Percentiles rank a stretch among this genome's conserved stretches.
Evolutionary conservation across 2,113 vertebrate species (phyloP).

Genomic region (Sturnira hondurensis): DNA sequence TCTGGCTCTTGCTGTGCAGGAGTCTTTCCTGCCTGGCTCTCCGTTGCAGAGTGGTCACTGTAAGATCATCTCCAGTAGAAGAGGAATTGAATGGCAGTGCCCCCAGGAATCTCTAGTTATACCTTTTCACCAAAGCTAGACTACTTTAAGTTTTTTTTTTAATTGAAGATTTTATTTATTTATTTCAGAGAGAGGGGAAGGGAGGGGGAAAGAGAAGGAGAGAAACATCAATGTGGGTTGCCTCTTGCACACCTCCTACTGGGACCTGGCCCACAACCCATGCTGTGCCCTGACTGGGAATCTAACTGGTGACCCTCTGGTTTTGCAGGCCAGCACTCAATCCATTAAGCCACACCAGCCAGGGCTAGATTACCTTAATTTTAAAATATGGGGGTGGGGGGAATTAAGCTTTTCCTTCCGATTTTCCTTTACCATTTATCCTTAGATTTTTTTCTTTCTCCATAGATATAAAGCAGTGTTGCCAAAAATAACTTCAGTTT

Average conservation of each 20-base stretch:
- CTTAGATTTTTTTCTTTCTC: background rate
- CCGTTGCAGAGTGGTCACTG: background rate
- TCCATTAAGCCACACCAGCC: no score
- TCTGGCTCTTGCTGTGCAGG: background rate
- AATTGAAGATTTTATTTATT: no score
- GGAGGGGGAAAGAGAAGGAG: no score
- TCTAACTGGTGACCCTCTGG: no score
- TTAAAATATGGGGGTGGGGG: background rate
- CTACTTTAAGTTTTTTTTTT: background rate
- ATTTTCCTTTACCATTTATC: background rate
- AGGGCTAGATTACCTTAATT: background rate
- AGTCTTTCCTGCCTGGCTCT: rapidly evolving
- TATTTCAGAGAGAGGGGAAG: no score
- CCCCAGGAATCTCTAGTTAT: background rate
- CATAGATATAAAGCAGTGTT: background rate
- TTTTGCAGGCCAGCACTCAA: no score
- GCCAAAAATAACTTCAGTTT: conserved; percentile 7
- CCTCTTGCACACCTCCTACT: no score
- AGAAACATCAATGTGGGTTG: no score
- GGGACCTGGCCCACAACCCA: no score
- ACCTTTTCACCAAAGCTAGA: background rate
- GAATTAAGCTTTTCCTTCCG: background rate
- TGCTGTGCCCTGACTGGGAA: no score
- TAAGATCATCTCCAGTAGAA: background rate
- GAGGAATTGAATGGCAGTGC: background rate